Base-by-base conservation (phyloP, 2,113 vertebrate species). In the Planiliza haematocheilus region DNA sequence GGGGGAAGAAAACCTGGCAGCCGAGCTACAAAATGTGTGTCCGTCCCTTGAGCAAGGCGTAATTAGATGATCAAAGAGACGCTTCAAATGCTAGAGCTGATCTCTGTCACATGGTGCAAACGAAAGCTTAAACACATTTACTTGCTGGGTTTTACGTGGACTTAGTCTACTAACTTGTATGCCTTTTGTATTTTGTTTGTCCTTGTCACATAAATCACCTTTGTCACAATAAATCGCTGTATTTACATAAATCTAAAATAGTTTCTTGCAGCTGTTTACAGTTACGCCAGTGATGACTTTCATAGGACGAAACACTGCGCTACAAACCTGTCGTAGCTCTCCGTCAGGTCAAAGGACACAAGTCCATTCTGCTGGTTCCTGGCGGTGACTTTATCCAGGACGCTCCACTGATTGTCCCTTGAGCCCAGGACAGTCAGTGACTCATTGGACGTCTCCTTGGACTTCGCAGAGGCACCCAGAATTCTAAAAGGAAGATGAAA, bases 301-400 rank as follows among this genome's bases (percentile, higher is more conserved):
- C n/a, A 18, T 17, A 18, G 7, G 34, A 12, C 14, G 24, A 38
- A 50, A 50, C 1, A 0, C 21, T 2, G 0, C 24, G 11, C 14
- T 49, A 7, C 77, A 34, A 36, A 96, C 95, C 95, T 96, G 68
- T 97, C 93, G 78, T 94, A 88, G 75, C 91, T 93, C 68, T 96
- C 91, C 0, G 51, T 68, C 56, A 97, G n/a, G 82, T 97, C 93
- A 88, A 97, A 95, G 17, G 94, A 94, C 68, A 96, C 92, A 72
- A 96, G 89, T 12, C 95, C 94, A 2, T 91, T 95, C 61, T 84
- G 89, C 67, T 87, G 46, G 61, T 91, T 95, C 81, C 91, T 93
- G 66, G 95, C 86, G 0, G 69, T 21, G 51, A 93, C 65, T 49
- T 94, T 77, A 45, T 96, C 94, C 77, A 96, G 80, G 13, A 93